These are phyloP conservation scores for Hylaea fasciaria DNA, from an alignment of 2,888 invertebrate species.

Conservation along the genomic window DNA sequence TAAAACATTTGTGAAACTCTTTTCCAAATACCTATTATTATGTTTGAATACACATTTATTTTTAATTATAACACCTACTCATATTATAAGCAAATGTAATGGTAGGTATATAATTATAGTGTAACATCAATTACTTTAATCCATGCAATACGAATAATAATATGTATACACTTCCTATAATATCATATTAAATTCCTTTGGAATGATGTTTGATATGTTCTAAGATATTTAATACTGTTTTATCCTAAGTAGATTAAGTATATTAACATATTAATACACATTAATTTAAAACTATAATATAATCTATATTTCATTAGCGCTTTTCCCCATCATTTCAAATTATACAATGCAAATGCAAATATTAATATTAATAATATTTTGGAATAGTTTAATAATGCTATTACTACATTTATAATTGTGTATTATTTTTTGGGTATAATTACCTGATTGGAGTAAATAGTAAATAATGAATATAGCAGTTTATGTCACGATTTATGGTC, in stretches of 20 bases:
- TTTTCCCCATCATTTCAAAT: constrained; percentile 75
- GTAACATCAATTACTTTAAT: neutral
- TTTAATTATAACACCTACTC: neutral
- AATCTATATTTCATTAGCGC: constrained; percentile 78
- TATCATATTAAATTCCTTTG: constrained; percentile 38
- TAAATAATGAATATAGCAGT: too few relatives aligned
- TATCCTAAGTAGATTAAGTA: too few relatives aligned
- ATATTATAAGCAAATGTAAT: neutral
- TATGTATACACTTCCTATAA: constrained; percentile 13
- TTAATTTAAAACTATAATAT: constrained; percentile 30
- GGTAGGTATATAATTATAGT: constrained; percentile 1
- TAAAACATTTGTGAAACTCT: constrained; percentile 8
- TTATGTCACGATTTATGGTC: too few relatives aligned
- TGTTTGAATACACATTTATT: neutral
- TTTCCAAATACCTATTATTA: neutral
- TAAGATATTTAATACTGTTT: constrained; percentile 56
- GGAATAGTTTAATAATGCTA: constrained; percentile 2
- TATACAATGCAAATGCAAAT: constrained; percentile 31
- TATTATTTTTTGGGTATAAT: too few relatives aligned
- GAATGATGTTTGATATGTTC: constrained; percentile 59
- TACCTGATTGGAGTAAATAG: too few relatives aligned
- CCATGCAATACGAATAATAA: neutral
- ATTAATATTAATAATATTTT: constrained; percentile 22
- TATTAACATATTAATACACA: neutral
- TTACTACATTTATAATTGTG: neutral